Conservation (phyloP, 2,797 vertebrate species). For the Gymnothorax reevesii region DNA sequence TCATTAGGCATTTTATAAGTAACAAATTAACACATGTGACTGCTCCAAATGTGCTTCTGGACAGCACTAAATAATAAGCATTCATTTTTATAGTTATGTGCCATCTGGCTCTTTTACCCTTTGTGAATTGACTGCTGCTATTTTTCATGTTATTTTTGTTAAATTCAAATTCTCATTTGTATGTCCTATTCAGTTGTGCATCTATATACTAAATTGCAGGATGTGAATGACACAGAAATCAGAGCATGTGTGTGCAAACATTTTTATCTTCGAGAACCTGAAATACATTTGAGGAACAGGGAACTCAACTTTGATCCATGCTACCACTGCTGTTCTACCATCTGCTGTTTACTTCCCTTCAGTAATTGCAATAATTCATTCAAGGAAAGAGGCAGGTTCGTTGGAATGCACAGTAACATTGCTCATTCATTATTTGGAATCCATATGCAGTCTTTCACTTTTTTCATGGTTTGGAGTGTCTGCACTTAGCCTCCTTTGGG, state of each 20-base stretch:
- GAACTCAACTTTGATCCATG: neutral
- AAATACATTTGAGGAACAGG: neutral
- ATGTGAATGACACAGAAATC: neutral
- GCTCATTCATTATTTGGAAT: neutral
- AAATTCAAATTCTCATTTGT: neutral
- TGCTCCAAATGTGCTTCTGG: conserved; percentile 26
- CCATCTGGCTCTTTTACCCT: conserved; percentile 52
- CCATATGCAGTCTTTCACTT: neutral
- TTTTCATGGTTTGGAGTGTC: neutral
- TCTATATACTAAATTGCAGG: neutral
- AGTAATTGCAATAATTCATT: neutral
- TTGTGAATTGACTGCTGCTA: conserved; percentile 47
- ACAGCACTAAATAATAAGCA: conserved; percentile 48
- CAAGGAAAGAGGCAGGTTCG: neutral
- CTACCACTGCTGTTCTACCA: neutral
- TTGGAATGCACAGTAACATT: neutral
- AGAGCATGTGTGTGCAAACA: neutral
- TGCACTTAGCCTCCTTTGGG: neutral
- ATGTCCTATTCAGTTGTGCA: neutral
- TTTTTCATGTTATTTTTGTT: neutral
- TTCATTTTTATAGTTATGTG: conserved; percentile 50
- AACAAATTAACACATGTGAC: conserved; percentile 16
- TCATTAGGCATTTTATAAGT: neutral
- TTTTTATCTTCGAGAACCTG: neutral
- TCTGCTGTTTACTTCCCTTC: neutral